Base-by-base conservation (phyloP, 2,797 vertebrate species). In the Coccyzus lansbergi region DNA sequence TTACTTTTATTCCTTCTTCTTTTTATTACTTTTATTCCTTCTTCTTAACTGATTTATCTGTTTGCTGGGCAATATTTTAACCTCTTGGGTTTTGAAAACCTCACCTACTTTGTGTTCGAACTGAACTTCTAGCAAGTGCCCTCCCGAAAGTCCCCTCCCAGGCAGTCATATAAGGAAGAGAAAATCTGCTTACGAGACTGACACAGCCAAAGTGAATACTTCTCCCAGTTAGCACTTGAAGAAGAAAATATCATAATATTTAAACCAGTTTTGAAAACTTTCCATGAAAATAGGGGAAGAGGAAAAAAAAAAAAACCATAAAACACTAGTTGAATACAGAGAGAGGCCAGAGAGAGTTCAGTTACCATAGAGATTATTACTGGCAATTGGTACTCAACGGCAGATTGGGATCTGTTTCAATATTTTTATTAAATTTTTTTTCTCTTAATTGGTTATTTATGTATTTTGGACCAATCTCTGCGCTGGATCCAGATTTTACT, bases 241-340 rank as follows among this genome's bases (percentile, higher is more conserved):
- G 96, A 97, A 96, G 95, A 97, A 96, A 94, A 93, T 93, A 97
- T 97, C 97, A 97, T 96, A 97, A 97, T 97, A 98, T 98, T 97
- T 96, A 97, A 97, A 97, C 96, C 94, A 97, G 96, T 96, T 97
- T 97, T 97, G 96, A 97, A 97, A 97, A 97, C 91, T 98, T 97
- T 96, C 93, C 88, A 96, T 97, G 86, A 96, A 97, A 97, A 94
- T 93, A 94, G 86, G 78, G 68, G 67, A 88, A 83, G 33, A 67
- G 42, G 10, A 29, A 83, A 68, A 88, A n/a, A 88, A n/a, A n/a
- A 88, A 90, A 44, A 36, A 2, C 0, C 77, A 83, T 85, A 83
- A 92, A 97, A 92, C 95, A 97, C 93, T 86, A 88, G 95, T 97
- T 96, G 96, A 94, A 97, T 88, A 97, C 93, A 93, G 90, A 95